Percentiles rank a stretch among this genome's conserved stretches.
phyloP scores from a whole-genome alignment of 2,888 invertebrate species.

The Cephus sareptanus region DNA sequence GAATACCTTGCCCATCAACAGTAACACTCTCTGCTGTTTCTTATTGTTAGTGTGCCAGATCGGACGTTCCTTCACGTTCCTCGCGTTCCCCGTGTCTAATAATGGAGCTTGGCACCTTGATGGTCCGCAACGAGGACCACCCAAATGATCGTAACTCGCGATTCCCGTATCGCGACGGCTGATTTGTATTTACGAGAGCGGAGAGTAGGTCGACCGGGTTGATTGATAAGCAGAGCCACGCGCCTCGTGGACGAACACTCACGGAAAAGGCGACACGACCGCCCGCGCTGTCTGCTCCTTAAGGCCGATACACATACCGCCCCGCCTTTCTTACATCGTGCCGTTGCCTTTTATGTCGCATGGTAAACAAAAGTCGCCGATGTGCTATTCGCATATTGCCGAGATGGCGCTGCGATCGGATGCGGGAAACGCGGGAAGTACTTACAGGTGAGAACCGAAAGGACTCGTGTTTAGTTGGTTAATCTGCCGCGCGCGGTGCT shows the following conservation, averaged over 20 bases:
- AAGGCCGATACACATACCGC: neutral
- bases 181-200: constrained; percentile 41
- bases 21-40: constrained; percentile 7
- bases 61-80: constrained; percentile 41
- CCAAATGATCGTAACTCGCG: constrained; percentile 40
- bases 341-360: constrained; percentile 16
- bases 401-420: no score
- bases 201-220: constrained; percentile 45
- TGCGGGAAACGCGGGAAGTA: no score
- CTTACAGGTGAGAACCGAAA: no score
- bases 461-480: no score
- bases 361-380: constrained; percentile 15
- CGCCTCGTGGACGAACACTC: constrained; percentile 43
- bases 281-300: constrained; percentile 16
- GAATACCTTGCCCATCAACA: constrained; percentile 12
- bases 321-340: neutral
- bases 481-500: no score
- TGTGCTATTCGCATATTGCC: neutral
- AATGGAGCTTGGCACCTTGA: constrained; percentile 56
- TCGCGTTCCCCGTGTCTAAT: constrained; percentile 47
- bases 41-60: neutral
- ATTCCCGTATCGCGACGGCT: constrained; percentile 24
- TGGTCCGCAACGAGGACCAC: constrained; percentile 44
- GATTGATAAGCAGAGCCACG: constrained; percentile 62
- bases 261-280: constrained; percentile 41